phyloP scores from a whole-genome alignment of 2,113 vertebrate genomes.

The Spea multiplicata region DNA sequence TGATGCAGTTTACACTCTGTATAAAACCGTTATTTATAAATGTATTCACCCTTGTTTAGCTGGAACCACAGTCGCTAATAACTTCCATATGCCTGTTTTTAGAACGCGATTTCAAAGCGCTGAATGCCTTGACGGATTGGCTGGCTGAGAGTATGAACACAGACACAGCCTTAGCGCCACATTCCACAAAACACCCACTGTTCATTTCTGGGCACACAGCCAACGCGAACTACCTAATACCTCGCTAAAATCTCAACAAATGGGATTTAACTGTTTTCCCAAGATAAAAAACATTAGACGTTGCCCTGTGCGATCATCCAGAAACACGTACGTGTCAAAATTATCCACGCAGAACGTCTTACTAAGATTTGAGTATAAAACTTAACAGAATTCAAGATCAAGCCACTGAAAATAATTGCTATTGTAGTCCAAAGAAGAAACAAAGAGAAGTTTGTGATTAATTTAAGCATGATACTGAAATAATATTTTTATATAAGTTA shows the following conservation, averaged over 20 bases:
- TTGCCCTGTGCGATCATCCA: neutral
- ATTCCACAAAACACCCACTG: slow-evolving; percentile 85
- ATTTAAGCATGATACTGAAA: too few relatives aligned
- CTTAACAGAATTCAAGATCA: neutral
- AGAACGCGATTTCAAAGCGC: slow-evolving; percentile 75
- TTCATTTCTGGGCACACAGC: slow-evolving; percentile 78
- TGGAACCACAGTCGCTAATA: slow-evolving; percentile 74
- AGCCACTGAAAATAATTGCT: too few relatives aligned
- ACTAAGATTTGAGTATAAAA: too few relatives aligned
- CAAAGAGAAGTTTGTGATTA: too few relatives aligned
- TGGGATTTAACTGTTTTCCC: slow-evolving; percentile 60
- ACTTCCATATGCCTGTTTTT: slow-evolving; percentile 82
- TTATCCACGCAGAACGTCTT: neutral
- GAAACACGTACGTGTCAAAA: neutral
- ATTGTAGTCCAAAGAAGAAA: too few relatives aligned
- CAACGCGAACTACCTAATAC: slow-evolving; percentile 74
- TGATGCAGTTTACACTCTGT: too few relatives aligned
- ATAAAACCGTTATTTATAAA: too few relatives aligned
- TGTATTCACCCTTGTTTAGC: slow-evolving; percentile 49
- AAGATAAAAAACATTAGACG: slow-evolving; percentile 50
- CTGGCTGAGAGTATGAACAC: slow-evolving; percentile 68
- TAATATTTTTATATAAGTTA: too few relatives aligned
- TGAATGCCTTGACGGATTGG: slow-evolving; percentile 79
- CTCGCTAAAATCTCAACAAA: slow-evolving; percentile 61
- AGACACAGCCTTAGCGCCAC: slow-evolving; percentile 80